Base-by-base conservation (phyloP, 2,888 invertebrate species). In the Cyclophora punctaria region DNA sequence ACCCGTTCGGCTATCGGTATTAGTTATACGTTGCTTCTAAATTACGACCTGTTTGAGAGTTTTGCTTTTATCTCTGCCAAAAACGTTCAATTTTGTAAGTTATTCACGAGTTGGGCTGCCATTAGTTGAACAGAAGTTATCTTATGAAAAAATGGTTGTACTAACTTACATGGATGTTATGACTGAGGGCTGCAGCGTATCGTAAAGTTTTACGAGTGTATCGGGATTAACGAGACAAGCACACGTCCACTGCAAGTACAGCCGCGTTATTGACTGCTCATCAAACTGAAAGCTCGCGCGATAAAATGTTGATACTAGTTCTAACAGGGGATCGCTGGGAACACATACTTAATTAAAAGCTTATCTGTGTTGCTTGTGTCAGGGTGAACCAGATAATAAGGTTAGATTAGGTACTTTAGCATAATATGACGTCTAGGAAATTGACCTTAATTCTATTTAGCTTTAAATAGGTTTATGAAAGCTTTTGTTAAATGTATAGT, bases 1-100 rank as follows among this genome's bases (percentile, higher is more conserved):
- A 64, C 62, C 72, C 69, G 69, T 66, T 72, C 63, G 60, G 71
- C 72, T 76, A 76, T 78, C 72, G 64, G 75, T 77, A 71, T 71
- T 67, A 20, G 20, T 20, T 20, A 66, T 61, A 65, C 67, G 60
- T 78, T 69, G 69, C 65, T 68, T 67, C 67, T 58, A 72, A 76
- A 75, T 73, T 64, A 63, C 67, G 78, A 83, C 80, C 80, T 69
- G 83, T 84, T 82, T 78, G 57, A 55, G 57, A 57, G 55, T 75
- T 75, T 75, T 74, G 64, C 62, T 64, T 74, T 62, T 76, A 73
- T 70, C 68, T 66, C 60, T 55, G 48, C 49, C 35, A 57, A 60
- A 60, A 63, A 66, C 63, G 37, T 47, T 40, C 34, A 45, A 47
- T 48, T 49, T 48, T 34, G 42, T 46, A 43, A 47, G 20, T 50